Percentiles rank a stretch among this genome's conserved stretches.
phyloP scores from a whole-genome alignment of 2,113 vertebrate genomes.

The Meles meles region DNA sequence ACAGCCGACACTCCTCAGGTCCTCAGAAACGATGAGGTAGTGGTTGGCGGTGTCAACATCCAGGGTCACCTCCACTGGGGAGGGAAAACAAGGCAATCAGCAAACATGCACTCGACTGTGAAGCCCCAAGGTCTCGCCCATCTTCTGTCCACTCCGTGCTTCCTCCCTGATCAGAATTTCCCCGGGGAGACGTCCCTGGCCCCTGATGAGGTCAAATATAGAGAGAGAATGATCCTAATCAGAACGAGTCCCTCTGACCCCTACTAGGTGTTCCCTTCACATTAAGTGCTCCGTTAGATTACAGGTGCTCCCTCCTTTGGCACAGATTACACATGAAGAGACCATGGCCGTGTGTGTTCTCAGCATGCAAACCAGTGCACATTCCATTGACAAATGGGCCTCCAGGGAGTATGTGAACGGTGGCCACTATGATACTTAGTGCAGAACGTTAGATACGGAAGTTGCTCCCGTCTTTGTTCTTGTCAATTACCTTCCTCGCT shows the following conservation, averaged over 20 bases:
- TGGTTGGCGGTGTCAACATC: background rate
- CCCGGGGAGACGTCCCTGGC: background rate
- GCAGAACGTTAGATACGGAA: background rate
- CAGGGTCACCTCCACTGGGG: background rate
- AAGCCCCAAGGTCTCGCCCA: background rate
- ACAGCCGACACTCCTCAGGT: background rate
- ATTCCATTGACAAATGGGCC: too few species aligned
- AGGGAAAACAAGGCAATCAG: background rate
- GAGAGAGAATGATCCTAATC: background rate
- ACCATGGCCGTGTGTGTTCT: background rate
- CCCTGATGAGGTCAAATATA: too few species aligned
- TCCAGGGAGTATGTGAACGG: background rate
- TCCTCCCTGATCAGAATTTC: background rate
- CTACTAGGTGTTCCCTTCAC: too few species aligned
- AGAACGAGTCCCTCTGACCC: background rate
- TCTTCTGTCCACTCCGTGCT: too few species aligned
- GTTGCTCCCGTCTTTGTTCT: background rate
- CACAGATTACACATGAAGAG: too few species aligned
- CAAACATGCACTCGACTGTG: rapidly evolving
- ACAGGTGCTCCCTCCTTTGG: background rate
- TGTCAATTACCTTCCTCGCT: background rate
- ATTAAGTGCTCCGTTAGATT: background rate
- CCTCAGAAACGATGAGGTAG: background rate
- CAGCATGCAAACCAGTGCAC: too few species aligned
- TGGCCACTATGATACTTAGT: background rate